Evolutionary conservation across 2,888 invertebrate genomes (phyloP).

Genomic region (Caenorhabditis plicata): DNA sequence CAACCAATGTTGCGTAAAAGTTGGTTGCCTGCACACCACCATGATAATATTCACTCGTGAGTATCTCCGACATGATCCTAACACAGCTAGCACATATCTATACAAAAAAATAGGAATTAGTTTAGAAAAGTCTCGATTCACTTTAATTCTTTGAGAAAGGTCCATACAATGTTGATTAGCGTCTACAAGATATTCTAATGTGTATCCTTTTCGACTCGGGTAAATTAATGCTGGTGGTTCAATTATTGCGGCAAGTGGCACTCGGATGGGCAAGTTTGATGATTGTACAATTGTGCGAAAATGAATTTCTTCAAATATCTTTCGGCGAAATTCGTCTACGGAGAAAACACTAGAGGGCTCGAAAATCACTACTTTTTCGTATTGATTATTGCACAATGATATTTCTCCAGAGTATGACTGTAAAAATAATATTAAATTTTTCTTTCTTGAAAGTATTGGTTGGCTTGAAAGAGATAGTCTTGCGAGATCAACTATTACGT

Average conservation of each 20-base stretch:
- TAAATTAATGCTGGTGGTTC: conserved; percentile 12
- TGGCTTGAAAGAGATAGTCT: too few relatives aligned
- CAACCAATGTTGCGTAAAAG: conserved; percentile 9
- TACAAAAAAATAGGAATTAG: background rate
- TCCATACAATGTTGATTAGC: conserved; percentile 6
- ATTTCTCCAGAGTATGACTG: too few relatives aligned
- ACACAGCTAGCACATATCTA: conserved; percentile 17
- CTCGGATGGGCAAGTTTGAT: conserved; percentile 16
- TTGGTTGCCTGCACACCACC: conserved; percentile 15
- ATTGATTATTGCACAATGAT: too few relatives aligned
- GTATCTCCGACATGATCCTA: conserved; percentile 21
- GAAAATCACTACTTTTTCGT: too few relatives aligned
- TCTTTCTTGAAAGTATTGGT: too few relatives aligned
- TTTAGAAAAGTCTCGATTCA: background rate
- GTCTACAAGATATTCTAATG: conserved; percentile 7
- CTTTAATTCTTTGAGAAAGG: conserved; percentile 17
- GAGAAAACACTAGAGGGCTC: too few relatives aligned
- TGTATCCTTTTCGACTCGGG: conserved; percentile 2
- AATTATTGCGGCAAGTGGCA: conserved; percentile 18
- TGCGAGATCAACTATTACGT: too few relatives aligned
- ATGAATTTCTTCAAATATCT: background rate
- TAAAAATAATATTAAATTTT: too few relatives aligned
- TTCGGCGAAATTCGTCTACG: background rate
- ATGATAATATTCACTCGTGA: conserved; percentile 13
- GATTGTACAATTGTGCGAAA: background rate